Base-by-base conservation (phyloP, 2,888 invertebrate genomes). In the Trachelus troglodyta region DNA sequence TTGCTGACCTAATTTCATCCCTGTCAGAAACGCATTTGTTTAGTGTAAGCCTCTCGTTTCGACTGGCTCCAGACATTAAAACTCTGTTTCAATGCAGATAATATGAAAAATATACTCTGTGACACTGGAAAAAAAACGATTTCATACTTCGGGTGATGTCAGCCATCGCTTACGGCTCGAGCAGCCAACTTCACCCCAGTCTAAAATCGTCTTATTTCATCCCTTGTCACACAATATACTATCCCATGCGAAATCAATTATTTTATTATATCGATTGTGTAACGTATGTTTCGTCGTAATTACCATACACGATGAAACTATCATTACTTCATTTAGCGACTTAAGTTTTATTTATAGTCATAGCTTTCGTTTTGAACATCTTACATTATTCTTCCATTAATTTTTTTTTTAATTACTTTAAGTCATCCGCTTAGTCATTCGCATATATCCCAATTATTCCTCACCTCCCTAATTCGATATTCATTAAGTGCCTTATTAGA, bases 391-490 rank as follows among this genome's bases (percentile, higher is more conserved):
- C 56, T 56, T 9, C 23, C 56, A 56, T 56, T 56, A 56, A 15
- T 23, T 31, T 35, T 15, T 23, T 15, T 74, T 68, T 74, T 69
- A 76, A 71, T 40, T 30, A 76, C 34, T 34, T 31, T 33, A n/a
- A 73, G 69, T 73, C 68, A 35, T 73, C 76, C 75, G 71, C 79
- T 75, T 80, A 80, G 77, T 77, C 80, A 31, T 76, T 80, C 23
- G 56, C 56, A 56, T 56, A 56, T 56, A 31, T 34, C 71, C 71
- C 33, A 31, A 33, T 71, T 34, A 71, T 33, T 34, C 71, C 71
- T 34, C 71, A 71, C 30, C 71, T 71, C 71, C 31, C 56, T 56
- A 1, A 56, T 23, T 56, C 11, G 34, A 34, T 71, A 71, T 71
- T 71, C 34, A 23, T 30, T 71, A 71, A 71, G 71, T 71, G 71